These are phyloP conservation scores for Penaeus vannamei DNA, from an alignment of 1,140 invertebrate species.

Conservation along the genomic window DNA sequence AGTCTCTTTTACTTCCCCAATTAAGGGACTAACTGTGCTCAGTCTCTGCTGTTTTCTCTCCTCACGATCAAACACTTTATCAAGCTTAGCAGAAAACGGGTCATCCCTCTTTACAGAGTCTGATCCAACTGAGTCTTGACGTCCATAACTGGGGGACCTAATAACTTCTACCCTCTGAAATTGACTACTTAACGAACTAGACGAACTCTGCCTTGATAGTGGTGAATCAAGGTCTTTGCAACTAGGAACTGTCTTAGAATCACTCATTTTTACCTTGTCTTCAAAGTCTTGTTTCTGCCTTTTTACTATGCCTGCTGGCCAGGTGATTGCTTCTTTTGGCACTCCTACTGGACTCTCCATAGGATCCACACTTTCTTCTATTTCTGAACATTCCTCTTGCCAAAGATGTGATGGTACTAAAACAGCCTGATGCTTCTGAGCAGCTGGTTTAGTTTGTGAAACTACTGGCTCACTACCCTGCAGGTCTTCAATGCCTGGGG, in stretches of 20 bases:
- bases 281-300: conserved; percentile 67
- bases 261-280: conserved; percentile 61
- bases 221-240: conserved; percentile 41
- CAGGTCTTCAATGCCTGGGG: conserved; percentile 40
- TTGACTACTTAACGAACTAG: conserved; percentile 53
- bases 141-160: conserved; percentile 71
- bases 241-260: conserved; percentile 43
- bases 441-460: conserved; percentile 68
- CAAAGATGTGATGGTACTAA: conserved; percentile 68
- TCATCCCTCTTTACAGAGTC: conserved; percentile 74
- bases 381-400: conserved; percentile 57
- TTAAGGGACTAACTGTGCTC: conserved; percentile 49
- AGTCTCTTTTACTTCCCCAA: conserved; percentile 64
- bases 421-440: conserved; percentile 68
- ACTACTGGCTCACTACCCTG: conserved; percentile 64
- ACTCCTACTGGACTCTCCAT: conserved; percentile 49
- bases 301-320: conserved; percentile 64
- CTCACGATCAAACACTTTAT: conserved; percentile 82
- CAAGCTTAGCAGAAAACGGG: conserved; percentile 81
- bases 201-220: conserved; percentile 57
- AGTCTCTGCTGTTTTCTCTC: conserved; percentile 75
- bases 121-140: conserved; percentile 44
- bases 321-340: conserved; percentile 61
- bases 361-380: conserved; percentile 18
- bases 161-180: conserved; percentile 73